Base-by-base conservation (phyloP, 2,113 vertebrate genomes). In the Gallinago undulata region DNA sequence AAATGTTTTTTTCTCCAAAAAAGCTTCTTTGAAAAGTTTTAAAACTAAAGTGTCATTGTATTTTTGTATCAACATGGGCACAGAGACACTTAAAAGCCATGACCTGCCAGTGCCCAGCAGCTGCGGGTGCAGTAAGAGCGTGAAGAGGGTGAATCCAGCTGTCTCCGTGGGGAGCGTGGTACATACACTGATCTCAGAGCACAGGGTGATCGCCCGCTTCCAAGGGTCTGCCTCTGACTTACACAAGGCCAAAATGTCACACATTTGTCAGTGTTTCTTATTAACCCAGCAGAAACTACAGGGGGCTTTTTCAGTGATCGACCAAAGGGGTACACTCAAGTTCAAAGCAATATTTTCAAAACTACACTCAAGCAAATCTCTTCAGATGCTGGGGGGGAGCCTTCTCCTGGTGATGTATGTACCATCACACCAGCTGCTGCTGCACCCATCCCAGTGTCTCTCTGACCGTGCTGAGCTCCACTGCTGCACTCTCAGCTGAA, bases 131-230 rank as follows among this genome's bases (percentile, higher is more conserved):
- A 48, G 47, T 15, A 35, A 24, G 73, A 60, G 80, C 30, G 76
- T 22, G 89, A 94, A 76, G 50, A 69, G 69, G 86, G 77, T 85
- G 89, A 96, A 87, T 69, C 66, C 86, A 72, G 13, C 57, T 84
- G 86, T 76, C 69, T 79, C 81, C 48, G 84, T 33, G 63, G 89
- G 87, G 84, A 92, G 62, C 63, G n/a, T 50, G 63, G 57, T 60
- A 73, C 30, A 16, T 27, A 53, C 21, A 43, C 5, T 41, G 69
- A 93, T 69, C 64, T 39, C 70, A 37, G 55, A 60, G 67, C 6
- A 55, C 2, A 1, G 19, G 86, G 50, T 66, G 67, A 85, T 91
- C 82, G 12, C 64, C 41, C 1, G 0, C 27, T 50, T 73, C 87
- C 63, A 30, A 57, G 69, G 64, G 63, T 47, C 67, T 74, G 50